These are phyloP conservation scores for Xylota sylvarum DNA, from an alignment of 2,888 invertebrate species.

Conservation along the genomic window DNA sequence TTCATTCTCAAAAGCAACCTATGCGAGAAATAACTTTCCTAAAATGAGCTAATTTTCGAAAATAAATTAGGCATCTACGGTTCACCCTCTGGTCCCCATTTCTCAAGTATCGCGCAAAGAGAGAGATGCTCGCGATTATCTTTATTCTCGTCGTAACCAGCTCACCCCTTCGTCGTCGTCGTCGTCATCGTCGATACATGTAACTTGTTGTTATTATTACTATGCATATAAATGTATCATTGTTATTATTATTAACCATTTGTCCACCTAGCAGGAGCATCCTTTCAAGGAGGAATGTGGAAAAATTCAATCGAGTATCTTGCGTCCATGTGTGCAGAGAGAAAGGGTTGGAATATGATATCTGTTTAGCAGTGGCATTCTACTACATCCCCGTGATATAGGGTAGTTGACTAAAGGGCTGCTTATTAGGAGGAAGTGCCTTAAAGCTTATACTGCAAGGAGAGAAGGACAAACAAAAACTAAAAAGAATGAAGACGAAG, in stretches of 20 bases:
- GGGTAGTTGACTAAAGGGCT: conserved; percentile 35
- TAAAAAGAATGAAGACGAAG: conserved; percentile 37
- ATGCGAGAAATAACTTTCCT: conserved; percentile 75
- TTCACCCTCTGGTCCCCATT: conserved; percentile 74
- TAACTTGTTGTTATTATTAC: conserved; percentile 72
- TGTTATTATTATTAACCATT: conserved; percentile 71
- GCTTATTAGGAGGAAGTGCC: conserved; percentile 58
- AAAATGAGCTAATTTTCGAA: conserved; percentile 83
- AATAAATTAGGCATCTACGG: conserved; percentile 83
- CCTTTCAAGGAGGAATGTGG: conserved; percentile 16
- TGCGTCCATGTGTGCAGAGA: background rate
- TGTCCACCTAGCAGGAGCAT: conserved; percentile 56
- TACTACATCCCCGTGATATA: conserved; percentile 5
- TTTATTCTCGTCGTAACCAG: conserved; percentile 23
- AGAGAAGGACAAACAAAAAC: conserved; percentile 9
- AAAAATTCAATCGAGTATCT: conserved; percentile 2
- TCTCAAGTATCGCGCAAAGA: conserved; percentile 50
- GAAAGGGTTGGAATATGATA: conserved; percentile 76
- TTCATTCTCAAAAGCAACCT: conserved; percentile 24
- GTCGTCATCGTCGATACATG: conserved; percentile 67
- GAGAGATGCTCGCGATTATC: conserved; percentile 55
- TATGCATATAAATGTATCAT: conserved; percentile 68
- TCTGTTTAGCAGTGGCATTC: conserved; percentile 58
- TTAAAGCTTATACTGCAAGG: conserved; percentile 22
- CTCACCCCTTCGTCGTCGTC: conserved; percentile 65